These are phyloP conservation scores for Hydropsyche tenuis DNA, from an alignment of 1,140 invertebrate genomes.

Conservation along the genomic window DNA sequence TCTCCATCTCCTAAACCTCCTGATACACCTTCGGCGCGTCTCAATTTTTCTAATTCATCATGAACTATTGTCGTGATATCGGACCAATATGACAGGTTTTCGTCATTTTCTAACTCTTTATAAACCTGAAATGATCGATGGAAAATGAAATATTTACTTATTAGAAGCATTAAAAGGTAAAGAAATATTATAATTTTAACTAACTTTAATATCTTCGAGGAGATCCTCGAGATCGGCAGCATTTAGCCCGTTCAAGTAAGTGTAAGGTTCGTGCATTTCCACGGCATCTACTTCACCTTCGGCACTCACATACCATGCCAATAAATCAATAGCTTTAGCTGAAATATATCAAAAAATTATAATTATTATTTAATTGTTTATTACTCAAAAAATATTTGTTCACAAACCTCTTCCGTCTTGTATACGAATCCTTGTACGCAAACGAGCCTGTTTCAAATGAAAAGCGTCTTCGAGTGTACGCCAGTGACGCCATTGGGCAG, in stretches of 20 bases:
- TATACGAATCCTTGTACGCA: slow-evolving; percentile 93
- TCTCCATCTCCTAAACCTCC: slow-evolving; percentile 63
- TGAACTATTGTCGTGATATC: slow-evolving; percentile 96
- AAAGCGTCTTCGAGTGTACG: slow-evolving; percentile 94
- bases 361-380: not conserved
- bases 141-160: not conserved
- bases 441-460: slow-evolving; percentile 86
- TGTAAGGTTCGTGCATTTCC: slow-evolving; percentile 98
- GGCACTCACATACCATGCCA: slow-evolving; percentile 95
- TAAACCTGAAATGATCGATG: slow-evolving; percentile 67
- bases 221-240: slow-evolving; percentile 96
- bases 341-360: slow-evolving; percentile 45
- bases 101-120: slow-evolving; percentile 83
- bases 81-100: slow-evolving; percentile 94
- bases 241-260: slow-evolving; percentile 90
- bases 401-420: slow-evolving; percentile 80
- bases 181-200: slow-evolving; percentile 6
- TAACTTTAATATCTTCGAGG: slow-evolving; percentile 90
- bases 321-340: slow-evolving; percentile 97
- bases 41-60: slow-evolving; percentile 90
- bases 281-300: slow-evolving; percentile 91
- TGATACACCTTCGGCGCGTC: slow-evolving; percentile 73
- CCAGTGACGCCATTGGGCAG: slow-evolving; percentile 94
- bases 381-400: not conserved
- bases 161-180: not conserved